Evolutionary conservation across 2,888 invertebrate genomes (phyloP).

Genomic region (Hartigia nigra): DNA sequence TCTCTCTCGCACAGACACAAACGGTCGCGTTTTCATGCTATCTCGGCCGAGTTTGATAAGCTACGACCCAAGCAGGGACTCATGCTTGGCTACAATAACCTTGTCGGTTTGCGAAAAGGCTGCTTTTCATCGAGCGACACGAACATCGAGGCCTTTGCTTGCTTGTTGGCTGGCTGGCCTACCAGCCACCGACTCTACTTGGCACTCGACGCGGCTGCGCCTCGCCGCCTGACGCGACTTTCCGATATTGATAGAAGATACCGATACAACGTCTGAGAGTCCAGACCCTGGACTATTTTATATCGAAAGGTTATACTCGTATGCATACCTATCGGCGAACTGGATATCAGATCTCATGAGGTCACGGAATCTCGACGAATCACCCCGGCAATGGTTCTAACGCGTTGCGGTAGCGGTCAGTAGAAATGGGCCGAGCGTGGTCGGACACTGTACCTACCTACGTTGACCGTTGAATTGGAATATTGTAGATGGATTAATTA

Average conservation of each 20-base stretch:
- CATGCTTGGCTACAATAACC: not conserved
- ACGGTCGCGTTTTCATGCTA: not conserved
- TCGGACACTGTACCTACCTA: not conserved
- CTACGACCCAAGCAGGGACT: not conserved
- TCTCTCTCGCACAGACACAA: not conserved
- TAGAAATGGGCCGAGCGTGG: not conserved
- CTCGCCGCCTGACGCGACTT: not conserved
- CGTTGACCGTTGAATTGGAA: not conserved
- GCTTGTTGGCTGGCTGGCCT: not conserved
- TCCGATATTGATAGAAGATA: not conserved
- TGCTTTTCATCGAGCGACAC: not conserved
- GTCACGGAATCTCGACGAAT: not conserved
- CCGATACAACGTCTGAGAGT: not conserved
- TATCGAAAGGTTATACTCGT: not conserved
- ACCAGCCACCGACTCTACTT: not conserved
- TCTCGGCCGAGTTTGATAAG: not conserved
- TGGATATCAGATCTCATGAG: not conserved
- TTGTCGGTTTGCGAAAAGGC: not conserved
- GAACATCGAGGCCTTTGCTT: not conserved
- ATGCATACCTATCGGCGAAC: not conserved
- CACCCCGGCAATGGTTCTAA: not conserved
- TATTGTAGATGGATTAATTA: not conserved
- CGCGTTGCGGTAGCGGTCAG: not conserved
- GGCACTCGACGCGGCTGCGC: not conserved
- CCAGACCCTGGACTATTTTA: not conserved